Evolutionary conservation across 2,888 invertebrate genomes (phyloP).

Genomic region (Cordilura impudica): DNA sequence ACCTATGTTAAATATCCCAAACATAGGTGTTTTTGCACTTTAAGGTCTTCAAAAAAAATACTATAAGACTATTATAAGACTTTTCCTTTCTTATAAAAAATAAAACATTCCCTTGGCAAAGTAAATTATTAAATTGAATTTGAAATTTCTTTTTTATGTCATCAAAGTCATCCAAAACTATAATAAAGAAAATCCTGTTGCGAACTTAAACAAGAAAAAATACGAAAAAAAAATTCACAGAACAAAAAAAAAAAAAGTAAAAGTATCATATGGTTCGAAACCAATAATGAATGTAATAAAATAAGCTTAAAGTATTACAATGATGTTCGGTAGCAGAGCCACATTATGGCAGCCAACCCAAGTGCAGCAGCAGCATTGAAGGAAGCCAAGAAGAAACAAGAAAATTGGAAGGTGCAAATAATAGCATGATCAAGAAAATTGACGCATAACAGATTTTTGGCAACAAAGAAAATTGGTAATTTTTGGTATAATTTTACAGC

Average conservation of each 20-base stretch:
- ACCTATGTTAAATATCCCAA: no score
- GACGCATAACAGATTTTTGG: conserved; percentile 60
- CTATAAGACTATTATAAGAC: no score
- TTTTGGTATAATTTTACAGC: conserved; percentile 47
- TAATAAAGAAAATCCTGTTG: conserved; percentile 48
- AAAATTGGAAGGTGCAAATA: conserved; percentile 56
- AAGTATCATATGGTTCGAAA: conserved; percentile 59
- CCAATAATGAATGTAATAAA: conserved; percentile 76
- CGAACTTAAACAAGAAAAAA: conserved; percentile 18
- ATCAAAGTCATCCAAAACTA: conserved; percentile 43
- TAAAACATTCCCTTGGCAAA: no score
- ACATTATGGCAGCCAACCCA: background rate
- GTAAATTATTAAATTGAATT: no score
- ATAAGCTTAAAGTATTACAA: conserved; percentile 76
- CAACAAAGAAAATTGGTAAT: conserved; percentile 61
- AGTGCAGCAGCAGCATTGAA: conserved; percentile 1
- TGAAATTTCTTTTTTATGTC: conserved; percentile 1
- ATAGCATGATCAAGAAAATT: conserved; percentile 57
- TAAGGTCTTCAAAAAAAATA: no score
- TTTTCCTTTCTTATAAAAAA: no score
- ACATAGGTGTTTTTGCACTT: no score
- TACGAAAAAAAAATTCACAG: conserved; percentile 16
- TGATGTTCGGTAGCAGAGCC: conserved; percentile 5
- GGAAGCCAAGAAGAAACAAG: background rate
- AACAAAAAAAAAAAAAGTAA: conserved; percentile 46